Conservation (phyloP, 2,113 vertebrate genomes). For the Pica pica region DNA sequence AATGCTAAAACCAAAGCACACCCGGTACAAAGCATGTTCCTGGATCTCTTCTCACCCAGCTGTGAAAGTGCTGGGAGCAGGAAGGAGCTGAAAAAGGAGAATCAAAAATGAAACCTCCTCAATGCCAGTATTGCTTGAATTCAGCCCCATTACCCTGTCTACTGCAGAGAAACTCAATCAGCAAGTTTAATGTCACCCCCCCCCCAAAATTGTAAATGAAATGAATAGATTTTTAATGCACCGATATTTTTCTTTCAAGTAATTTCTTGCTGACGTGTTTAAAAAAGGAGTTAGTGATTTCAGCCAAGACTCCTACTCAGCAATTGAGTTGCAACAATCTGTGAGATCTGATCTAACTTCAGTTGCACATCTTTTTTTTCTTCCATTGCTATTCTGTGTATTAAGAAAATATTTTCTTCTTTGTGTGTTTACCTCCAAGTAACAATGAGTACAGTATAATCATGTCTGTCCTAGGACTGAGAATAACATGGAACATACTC, state of each 20-base stretch:
- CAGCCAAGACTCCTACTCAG: background rate
- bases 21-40: background rate
- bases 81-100: background rate
- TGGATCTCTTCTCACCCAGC: background rate
- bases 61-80: background rate
- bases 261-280: background rate
- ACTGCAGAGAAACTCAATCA: background rate
- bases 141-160: background rate
- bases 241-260: background rate
- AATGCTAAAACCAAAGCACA: background rate
- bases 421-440: background rate
- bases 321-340: background rate
- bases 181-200: background rate
- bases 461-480: background rate
- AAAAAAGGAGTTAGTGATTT: background rate
- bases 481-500: background rate
- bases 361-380: background rate
- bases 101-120: background rate
- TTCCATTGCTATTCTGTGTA: background rate
- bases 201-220: background rate
- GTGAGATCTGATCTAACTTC: background rate
- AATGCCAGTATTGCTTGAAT: background rate
- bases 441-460: background rate
- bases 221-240: background rate
- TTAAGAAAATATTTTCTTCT: background rate